Percentiles rank a stretch among this genome's conserved stretches.
Conservation (phyloP, 2,797 vertebrate genomes). For the Diglossa cyanea region DNA sequence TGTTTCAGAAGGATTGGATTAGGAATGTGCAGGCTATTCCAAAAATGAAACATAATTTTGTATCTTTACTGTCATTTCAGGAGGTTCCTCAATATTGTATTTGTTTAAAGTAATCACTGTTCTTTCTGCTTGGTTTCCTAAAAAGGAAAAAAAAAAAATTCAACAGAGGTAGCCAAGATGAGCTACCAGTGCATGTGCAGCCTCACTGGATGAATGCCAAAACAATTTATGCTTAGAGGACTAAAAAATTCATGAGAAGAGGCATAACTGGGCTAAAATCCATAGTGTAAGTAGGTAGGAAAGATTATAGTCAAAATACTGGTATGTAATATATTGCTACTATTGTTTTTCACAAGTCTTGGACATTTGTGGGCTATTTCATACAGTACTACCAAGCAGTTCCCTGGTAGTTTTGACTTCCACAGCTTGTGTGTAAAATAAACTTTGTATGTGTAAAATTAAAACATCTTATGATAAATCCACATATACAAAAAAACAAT, state of each 20-base stretch:
- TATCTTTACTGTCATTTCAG: slow-evolving; percentile 46
- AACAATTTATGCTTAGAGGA: slow-evolving; percentile 31
- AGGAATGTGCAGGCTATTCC: slow-evolving; percentile 19
- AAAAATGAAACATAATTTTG: slow-evolving; percentile 50
- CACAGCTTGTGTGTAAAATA: slow-evolving; percentile 67
- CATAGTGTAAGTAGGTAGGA: slow-evolving; percentile 35
- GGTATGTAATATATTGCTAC: slow-evolving; percentile 68
- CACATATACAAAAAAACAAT: slow-evolving; percentile 37
- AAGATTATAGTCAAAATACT: slow-evolving; percentile 33
- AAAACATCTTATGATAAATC: slow-evolving; percentile 59
- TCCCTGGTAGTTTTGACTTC: slow-evolving; percentile 67
- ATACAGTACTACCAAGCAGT: slow-evolving; percentile 61
- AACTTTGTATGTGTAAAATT: slow-evolving; percentile 73
- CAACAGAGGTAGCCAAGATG: background rate
- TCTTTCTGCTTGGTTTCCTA: slow-evolving; percentile 66
- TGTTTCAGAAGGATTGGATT: slow-evolving; percentile 27
- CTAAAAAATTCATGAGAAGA: slow-evolving; percentile 35
- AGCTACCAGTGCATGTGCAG: slow-evolving; percentile 12
- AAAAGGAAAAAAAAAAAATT: background rate
- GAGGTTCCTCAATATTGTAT: slow-evolving; percentile 43
- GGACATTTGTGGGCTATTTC: slow-evolving; percentile 67
- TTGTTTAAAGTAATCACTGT: slow-evolving; percentile 59
- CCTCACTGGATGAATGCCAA: slow-evolving; percentile 34
- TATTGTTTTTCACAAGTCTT: slow-evolving; percentile 58
- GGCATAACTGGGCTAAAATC: slow-evolving; percentile 30